These are phyloP conservation scores for Ictalurus furcatus DNA, from an alignment of 2,113 vertebrate species.

Conservation along the genomic window DNA sequence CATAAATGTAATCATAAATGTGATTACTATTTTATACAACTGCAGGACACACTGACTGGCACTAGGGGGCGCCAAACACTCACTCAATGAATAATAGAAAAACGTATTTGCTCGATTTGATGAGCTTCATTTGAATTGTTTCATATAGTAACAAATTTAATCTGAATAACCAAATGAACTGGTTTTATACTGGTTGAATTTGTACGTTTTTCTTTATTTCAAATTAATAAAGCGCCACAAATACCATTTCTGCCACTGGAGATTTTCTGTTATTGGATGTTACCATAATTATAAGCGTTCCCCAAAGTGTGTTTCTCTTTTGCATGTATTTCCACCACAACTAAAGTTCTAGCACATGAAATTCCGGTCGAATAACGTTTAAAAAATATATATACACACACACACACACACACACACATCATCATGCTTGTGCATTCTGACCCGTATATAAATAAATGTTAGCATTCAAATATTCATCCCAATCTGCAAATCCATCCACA, in stretches of 20 bases:
- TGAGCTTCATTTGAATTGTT: not conserved
- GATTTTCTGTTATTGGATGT: not conserved
- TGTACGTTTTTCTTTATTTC: not conserved
- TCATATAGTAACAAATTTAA: not conserved
- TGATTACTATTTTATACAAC: not conserved
- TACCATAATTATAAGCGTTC: not conserved
- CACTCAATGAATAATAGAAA: not conserved
- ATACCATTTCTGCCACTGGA: not conserved
- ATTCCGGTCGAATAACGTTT: not conserved
- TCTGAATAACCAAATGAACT: not conserved
- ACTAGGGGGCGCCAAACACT: conserved; percentile 10
- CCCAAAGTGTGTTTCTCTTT: not conserved
- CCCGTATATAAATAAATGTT: not conserved
- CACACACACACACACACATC: too few relatives aligned
- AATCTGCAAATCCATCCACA: not conserved
- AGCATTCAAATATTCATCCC: conserved; percentile 3
- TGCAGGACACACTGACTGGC: not conserved
- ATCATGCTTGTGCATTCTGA: not conserved
- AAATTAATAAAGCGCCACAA: not conserved
- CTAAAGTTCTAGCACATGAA: not conserved
- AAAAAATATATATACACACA: not conserved
- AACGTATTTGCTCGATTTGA: not conserved
- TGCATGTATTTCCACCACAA: not conserved
- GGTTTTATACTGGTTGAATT: not conserved
- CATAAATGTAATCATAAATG: not conserved